These are phyloP conservation scores for Caenorhabditis sp. DNA, from an alignment of 2,888 invertebrate species.

Conservation along the genomic window DNA sequence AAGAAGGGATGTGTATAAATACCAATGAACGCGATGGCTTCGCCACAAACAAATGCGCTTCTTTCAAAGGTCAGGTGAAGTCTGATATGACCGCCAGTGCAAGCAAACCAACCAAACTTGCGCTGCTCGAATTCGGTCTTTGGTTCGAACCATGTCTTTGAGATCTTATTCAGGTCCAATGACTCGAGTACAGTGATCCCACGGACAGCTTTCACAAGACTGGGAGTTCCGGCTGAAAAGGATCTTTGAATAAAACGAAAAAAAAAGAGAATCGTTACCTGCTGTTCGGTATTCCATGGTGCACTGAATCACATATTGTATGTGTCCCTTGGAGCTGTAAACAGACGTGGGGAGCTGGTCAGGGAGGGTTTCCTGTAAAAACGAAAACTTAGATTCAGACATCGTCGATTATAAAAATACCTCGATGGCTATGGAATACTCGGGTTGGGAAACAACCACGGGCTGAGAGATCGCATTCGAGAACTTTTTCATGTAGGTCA, in stretches of 20 bases:
- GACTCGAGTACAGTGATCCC: conserved; percentile 75
- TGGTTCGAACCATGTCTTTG: conserved; percentile 69
- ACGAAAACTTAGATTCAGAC: not conserved
- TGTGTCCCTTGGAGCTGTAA: conserved; percentile 61
- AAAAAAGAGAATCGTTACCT: conserved; percentile 6
- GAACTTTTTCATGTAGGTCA: conserved; percentile 66
- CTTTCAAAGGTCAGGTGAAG: conserved; percentile 72
- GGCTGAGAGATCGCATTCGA: conserved; percentile 52
- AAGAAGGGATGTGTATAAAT: not conserved
- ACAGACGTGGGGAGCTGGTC: conserved; percentile 65
- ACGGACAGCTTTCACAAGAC: conserved; percentile 71
- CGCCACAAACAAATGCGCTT: conserved; percentile 78
- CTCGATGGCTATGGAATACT: conserved; percentile 57
- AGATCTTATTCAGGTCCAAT: conserved; percentile 73
- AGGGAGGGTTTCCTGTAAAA: conserved; percentile 61
- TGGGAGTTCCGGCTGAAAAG: conserved; percentile 66
- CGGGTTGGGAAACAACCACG: conserved; percentile 32
- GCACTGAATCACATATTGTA: conserved; percentile 62
- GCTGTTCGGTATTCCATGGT: conserved; percentile 63
- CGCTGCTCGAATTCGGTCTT: conserved; percentile 66
- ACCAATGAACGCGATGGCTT: conserved; percentile 75
- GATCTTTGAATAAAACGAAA: not conserved
- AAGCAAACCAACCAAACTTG: conserved; percentile 79
- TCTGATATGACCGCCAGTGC: conserved; percentile 78
- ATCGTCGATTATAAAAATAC: conserved; percentile 16